A percentile compares a stretch with the other conserved stretches of the same genome.
These are phyloP conservation scores for Oscheius sp. DNA, from an alignment of 1,140 invertebrate genomes.

Conservation along the genomic window DNA sequence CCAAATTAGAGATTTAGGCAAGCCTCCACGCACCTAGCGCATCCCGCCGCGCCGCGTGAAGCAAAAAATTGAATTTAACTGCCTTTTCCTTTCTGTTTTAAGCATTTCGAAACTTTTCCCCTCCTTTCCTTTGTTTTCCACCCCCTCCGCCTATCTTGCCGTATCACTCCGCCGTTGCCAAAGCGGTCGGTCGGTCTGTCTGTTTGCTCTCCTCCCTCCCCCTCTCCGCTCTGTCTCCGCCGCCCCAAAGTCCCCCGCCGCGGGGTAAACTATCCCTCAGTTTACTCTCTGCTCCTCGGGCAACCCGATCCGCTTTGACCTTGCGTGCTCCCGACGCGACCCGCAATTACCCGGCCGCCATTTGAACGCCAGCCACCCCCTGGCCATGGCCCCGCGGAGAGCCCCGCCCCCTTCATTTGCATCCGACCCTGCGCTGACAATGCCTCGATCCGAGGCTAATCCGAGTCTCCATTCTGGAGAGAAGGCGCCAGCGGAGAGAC, in stretches of 20 bases:
- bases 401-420: constrained; percentile 1
- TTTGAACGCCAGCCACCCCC: neutral
- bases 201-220: neutral
- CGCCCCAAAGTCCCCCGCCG: neutral
- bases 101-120: neutral
- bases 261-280: neutral
- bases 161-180: neutral
- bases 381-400: neutral
- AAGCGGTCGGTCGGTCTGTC: neutral
- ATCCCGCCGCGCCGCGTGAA: too few species aligned
- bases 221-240: neutral
- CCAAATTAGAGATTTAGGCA: too few species aligned
- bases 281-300: constrained; percentile 1
- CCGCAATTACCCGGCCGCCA: constrained; percentile 3
- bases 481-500: too few species aligned
- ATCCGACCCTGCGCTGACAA: neutral
- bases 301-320: constrained; percentile 1
- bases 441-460: neutral
- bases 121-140: neutral
- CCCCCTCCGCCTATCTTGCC: neutral
- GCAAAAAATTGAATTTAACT: too few species aligned
- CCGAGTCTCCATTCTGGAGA: neutral
- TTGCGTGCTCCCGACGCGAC: neutral
- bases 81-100: neutral
- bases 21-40: too few species aligned